Base-by-base conservation (phyloP, 2,888 invertebrate genomes). In the Dasypolia templi region DNA sequence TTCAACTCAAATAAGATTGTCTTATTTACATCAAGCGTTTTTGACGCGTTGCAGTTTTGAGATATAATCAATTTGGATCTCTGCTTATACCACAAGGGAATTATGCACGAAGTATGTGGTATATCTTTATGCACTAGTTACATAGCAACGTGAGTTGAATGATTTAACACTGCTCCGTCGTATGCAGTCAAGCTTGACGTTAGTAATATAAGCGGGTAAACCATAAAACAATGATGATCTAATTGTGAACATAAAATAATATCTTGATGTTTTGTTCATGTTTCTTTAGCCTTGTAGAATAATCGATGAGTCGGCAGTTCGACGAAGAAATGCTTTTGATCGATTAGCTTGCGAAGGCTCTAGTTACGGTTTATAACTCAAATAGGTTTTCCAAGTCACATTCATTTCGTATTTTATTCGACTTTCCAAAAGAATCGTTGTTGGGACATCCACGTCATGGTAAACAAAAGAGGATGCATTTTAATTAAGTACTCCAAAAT, bases 51-150 rank as follows among this genome's bases (percentile, higher is more conserved):
- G 29, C n/a, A n/a, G 58, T 58, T 51, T 46, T 51, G 39, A 58
- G 63, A 29, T 55, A 32, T 17, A 44, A 44, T 3, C 63, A n/a
- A n/a, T 63, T 59, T 64, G 12, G 5, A 58, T 35, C 39, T 59
- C 29, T 63, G 46, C 61, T 49, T 42, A 22, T 32, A n/a, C 26
- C 71, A 35, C 56, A 35, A 58, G 51, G 14, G 22, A 56, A 72
- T 39, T 56, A 79, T 53, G 39, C 51, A 53, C n/a, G 56, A 77
- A 77, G 63, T 59, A 66, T 51, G 26, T 39, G 49, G 63, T 51
- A 56, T 68, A 32, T 81, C 51, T 77, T 73, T 73, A 67, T 81
- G 73, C 82, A 70, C 66, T 77, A 69, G 66, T 81, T 81, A 77
- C 63, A 61, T 49, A n/a, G 58, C 53, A 58, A 67, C 70, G 72